A percentile compares a stretch with the other conserved stretches of the same genome.
Evolutionary conservation across 1,140 invertebrate genomes (phyloP).

Genomic region (Augochlora pura): DNA sequence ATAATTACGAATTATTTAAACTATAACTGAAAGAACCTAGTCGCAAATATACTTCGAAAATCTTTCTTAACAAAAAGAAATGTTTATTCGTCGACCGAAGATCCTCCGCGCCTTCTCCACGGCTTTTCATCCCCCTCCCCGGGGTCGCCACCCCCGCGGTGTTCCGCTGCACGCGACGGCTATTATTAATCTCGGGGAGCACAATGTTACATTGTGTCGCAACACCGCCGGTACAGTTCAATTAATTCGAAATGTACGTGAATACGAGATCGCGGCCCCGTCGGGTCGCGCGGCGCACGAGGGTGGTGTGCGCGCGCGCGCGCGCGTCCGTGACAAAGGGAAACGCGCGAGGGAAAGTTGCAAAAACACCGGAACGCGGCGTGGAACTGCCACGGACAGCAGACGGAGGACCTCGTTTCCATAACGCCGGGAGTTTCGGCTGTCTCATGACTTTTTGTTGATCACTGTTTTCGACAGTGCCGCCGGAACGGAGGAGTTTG

Average conservation of each 20-base stretch:
- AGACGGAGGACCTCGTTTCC: neutral
- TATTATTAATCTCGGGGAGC: constrained; percentile 67
- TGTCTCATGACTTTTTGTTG: constrained; percentile 13
- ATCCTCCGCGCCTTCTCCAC: neutral
- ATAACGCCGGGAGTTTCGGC: neutral
- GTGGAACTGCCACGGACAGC: neutral
- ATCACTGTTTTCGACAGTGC: neutral
- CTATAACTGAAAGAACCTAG: no score
- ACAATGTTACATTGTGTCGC: constrained; percentile 70
- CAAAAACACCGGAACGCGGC: constrained; percentile 10
- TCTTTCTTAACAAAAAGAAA: no score
- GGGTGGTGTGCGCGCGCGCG: constrained; percentile 11
- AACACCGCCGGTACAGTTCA: constrained; percentile 62
- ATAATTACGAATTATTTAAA: no score
- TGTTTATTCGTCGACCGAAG: constrained; percentile 7
- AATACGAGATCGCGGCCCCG: constrained; percentile 36
- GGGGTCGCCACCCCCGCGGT: constrained; percentile 11
- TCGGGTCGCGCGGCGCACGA: neutral
- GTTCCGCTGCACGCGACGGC: constrained; percentile 33
- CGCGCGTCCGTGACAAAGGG: constrained; percentile 28
- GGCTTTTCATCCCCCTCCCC: constrained; percentile 25
- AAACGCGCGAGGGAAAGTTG: constrained; percentile 7
- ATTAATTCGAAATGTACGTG: constrained; percentile 69
- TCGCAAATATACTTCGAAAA: no score
- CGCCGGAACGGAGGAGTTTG: neutral